phyloP scores from a whole-genome alignment of 2,888 invertebrate species.

The Eumerus sabulonum region DNA sequence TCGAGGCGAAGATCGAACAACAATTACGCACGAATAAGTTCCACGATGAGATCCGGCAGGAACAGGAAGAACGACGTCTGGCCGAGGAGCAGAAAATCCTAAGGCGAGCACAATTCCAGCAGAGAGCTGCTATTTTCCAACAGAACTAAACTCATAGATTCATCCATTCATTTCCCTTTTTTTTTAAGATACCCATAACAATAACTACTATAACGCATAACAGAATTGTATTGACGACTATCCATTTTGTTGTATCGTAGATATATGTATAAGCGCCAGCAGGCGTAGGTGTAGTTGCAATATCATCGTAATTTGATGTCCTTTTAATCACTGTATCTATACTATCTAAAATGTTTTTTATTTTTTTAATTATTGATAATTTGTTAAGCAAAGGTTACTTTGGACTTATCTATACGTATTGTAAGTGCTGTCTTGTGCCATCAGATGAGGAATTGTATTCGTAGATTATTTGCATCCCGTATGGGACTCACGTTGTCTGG shows the following conservation, averaged over 20 bases:
- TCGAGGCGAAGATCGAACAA: slow-evolving; percentile 97
- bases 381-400: slow-evolving; percentile 29
- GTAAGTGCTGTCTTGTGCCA: slow-evolving; percentile 57
- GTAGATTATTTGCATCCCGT: slow-evolving; percentile 37
- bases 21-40: slow-evolving; percentile 91
- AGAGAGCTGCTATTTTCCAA: slow-evolving; percentile 92
- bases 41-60: slow-evolving; percentile 94
- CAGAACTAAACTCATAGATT: slow-evolving; percentile 76
- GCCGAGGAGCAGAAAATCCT: slow-evolving; percentile 91
- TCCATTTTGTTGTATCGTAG: slow-evolving; percentile 63
- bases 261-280: slow-evolving; percentile 53
- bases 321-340: too few species aligned
- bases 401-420: slow-evolving; percentile 9
- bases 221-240: slow-evolving; percentile 48
- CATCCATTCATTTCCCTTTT: slow-evolving; percentile 23
- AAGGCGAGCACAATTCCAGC: slow-evolving; percentile 90
- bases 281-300: slow-evolving; percentile 58
- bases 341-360: slow-evolving; percentile 27
- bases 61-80: slow-evolving; percentile 92
- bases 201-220: slow-evolving; percentile 43
- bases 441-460: slow-evolving; percentile 31
- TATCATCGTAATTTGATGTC: slow-evolving; percentile 2
- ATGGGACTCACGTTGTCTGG: slow-evolving; percentile 20
- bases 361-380: slow-evolving; percentile 28
- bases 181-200: slow-evolving; percentile 45